These are phyloP conservation scores for Apamea anceps DNA, from an alignment of 2,888 invertebrate genomes.

Conservation along the genomic window DNA sequence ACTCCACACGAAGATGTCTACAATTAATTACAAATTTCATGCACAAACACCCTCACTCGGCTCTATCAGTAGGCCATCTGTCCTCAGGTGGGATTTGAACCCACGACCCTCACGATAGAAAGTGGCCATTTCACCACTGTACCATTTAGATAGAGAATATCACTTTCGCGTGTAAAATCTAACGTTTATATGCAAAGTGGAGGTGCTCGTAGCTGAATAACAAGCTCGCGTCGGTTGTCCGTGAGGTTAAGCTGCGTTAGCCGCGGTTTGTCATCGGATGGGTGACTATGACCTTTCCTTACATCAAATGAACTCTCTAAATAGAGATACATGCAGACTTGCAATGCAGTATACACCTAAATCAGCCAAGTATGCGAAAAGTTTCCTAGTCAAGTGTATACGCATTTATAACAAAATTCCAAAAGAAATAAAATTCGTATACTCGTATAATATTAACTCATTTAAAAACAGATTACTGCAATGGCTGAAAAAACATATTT, in stretches of 20 bases:
- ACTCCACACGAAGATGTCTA: background rate
- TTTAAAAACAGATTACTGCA: too few relatives aligned
- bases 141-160: slow-evolving; percentile 22
- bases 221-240: background rate
- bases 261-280: background rate
- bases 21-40: slow-evolving; percentile 8
- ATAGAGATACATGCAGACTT: too few relatives aligned
- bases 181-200: slow-evolving; percentile 16
- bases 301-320: too few relatives aligned
- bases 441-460: too few relatives aligned
- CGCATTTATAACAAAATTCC: too few relatives aligned
- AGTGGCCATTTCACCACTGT: slow-evolving; percentile 40
- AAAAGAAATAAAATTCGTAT: too few relatives aligned
- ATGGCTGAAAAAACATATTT: too few relatives aligned
- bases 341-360: too few relatives aligned
- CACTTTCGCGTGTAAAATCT: slow-evolving; percentile 29
- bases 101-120: slow-evolving; percentile 49
- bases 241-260: background rate
- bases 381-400: too few relatives aligned
- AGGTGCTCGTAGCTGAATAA: background rate
- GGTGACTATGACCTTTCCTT: background rate
- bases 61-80: slow-evolving; percentile 25
- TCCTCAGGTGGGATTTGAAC: slow-evolving; percentile 35
- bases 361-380: too few relatives aligned
- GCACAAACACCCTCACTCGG: slow-evolving; percentile 16